Evolutionary conservation across 2,797 vertebrate species (phyloP).

Genomic region (Kryptopterus vitreolus): DNA sequence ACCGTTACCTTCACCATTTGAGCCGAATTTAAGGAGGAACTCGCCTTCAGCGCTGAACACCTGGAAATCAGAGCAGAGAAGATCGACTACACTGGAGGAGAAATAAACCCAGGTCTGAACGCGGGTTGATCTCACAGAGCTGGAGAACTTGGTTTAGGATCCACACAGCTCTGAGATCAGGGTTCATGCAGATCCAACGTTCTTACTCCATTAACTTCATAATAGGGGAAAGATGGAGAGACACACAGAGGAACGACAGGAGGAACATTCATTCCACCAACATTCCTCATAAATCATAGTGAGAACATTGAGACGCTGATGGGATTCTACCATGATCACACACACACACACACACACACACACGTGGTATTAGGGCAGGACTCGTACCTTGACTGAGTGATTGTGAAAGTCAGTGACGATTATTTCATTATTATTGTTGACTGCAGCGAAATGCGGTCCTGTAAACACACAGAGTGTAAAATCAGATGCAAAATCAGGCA

Average conservation of each 20-base stretch:
- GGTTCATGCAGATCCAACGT: background rate
- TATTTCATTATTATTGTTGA: conserved; percentile 98
- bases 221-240: background rate
- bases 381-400: conserved; percentile 94
- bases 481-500: conserved; percentile 9
- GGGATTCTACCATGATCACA: no score
- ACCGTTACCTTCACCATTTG: conserved; percentile 96
- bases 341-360: background rate
- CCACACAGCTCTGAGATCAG: background rate
- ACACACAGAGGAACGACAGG: background rate
- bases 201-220: background rate
- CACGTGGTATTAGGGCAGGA: no score
- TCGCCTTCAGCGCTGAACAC: conserved; percentile 96
- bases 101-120: background rate
- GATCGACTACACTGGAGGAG: background rate
- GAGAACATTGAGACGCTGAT: no score
- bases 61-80: conserved; percentile 61
- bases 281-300: background rate
- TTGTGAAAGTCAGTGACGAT: conserved; percentile 99
- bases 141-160: background rate
- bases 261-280: background rate
- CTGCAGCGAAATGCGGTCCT: conserved; percentile 98
- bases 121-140: background rate
- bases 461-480: conserved; percentile 41
- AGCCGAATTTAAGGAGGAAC: conserved; percentile 94